These are phyloP conservation scores for Notarius quadriscutis DNA, from an alignment of 2,113 vertebrate species.

Conservation along the genomic window DNA sequence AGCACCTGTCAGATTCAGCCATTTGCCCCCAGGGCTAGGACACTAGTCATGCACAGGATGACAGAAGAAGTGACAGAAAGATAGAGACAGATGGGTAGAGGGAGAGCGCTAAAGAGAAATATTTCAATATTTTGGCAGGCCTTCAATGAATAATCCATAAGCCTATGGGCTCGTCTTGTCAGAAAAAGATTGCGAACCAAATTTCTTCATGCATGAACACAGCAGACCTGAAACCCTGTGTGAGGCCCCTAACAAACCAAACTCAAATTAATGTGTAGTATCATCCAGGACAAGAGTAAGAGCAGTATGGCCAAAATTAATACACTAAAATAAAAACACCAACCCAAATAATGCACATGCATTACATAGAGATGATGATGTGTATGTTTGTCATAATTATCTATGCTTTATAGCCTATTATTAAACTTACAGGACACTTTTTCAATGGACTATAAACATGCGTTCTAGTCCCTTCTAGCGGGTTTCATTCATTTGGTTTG, in stretches of 20 bases:
- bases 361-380: neutral
- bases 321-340: neutral
- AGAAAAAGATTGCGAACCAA: constrained; percentile 32
- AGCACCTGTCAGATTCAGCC: constrained; percentile 17
- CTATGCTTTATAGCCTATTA: neutral
- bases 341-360: neutral
- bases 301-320: neutral
- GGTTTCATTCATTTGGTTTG: no score
- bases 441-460: no score
- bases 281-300: neutral
- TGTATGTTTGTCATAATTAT: neutral
- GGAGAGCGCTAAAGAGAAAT: neutral
- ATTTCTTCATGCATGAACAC: constrained; percentile 36
- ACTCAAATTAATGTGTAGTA: neutral
- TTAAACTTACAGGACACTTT: no score
- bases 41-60: constrained; percentile 9
- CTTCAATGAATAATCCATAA: constrained; percentile 46
- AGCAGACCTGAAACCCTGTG: constrained; percentile 30
- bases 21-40: constrained; percentile 6
- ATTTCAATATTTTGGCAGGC: constrained; percentile 29
- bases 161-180: constrained; percentile 31
- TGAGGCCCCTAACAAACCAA: neutral
- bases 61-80: neutral
- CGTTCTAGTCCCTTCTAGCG: no score
- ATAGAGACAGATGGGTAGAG: neutral